Conservation (phyloP, 2,797 vertebrate genomes). For the Sebastes jordani region DNA sequence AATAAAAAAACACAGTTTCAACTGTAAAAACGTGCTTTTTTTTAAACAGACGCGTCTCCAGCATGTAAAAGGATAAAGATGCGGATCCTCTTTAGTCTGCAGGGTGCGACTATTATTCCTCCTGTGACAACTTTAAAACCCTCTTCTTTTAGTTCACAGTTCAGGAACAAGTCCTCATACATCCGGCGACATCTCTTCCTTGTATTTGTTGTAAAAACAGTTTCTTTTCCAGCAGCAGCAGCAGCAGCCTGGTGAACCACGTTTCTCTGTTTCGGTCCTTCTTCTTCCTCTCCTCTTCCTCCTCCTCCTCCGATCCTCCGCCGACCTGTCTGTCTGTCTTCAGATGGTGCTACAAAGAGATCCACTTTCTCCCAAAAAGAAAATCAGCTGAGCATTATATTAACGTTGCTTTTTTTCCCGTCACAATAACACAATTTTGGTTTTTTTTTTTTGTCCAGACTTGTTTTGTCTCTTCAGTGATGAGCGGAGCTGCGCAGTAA, state of each 20-base stretch:
- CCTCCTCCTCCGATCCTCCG: constrained; percentile 66
- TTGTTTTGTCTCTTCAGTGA: constrained; percentile 72
- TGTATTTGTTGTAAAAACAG: neutral
- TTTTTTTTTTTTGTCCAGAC: constrained; percentile 13
- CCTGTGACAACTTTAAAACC: constrained; percentile 65
- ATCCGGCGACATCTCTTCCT: constrained; percentile 45
- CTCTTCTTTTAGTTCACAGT: constrained; percentile 41
- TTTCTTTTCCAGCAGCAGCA: neutral
- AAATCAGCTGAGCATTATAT: neutral
- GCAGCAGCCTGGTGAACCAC: constrained; percentile 13
- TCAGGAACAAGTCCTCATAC: constrained; percentile 43
- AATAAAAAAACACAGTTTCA: neutral
- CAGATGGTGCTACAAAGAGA: constrained; percentile 24
- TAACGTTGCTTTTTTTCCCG: neutral
- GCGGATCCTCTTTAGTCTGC: constrained; percentile 64
- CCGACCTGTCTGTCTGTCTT: constrained; percentile 44
- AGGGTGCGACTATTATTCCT: constrained; percentile 63
- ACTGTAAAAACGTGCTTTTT: neutral
- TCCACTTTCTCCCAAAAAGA: constrained; percentile 47
- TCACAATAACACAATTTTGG: constrained; percentile 18
- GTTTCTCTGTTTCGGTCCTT: constrained; percentile 28
- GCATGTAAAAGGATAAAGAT: constrained; percentile 47
- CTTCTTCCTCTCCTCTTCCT: constrained; percentile 3
- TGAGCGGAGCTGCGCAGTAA: constrained; percentile 76
- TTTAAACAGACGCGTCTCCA: constrained; percentile 30